Evolutionary conservation across 1,140 invertebrate species (phyloP).

Genomic region (Dendroctonus ponderosae): DNA sequence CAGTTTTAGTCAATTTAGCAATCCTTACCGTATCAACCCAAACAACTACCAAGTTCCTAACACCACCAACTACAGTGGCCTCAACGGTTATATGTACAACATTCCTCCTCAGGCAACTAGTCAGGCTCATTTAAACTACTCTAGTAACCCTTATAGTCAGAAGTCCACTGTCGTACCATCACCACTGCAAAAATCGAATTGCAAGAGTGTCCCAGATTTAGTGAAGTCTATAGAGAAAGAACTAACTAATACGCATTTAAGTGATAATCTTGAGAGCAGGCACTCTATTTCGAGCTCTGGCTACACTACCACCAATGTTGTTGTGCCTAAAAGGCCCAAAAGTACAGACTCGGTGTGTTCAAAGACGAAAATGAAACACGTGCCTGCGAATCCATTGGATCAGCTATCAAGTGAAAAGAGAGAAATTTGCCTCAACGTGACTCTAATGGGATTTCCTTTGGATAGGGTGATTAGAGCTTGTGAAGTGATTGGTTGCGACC

Average conservation of each 20-base stretch:
- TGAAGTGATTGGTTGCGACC: conserved; percentile 70
- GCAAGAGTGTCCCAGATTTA: conserved; percentile 70
- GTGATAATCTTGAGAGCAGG: conserved; percentile 37
- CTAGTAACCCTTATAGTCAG: neutral
- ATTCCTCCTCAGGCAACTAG: conserved; percentile 3
- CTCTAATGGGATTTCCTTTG: conserved; percentile 81
- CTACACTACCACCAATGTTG: conserved; percentile 23
- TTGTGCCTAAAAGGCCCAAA: conserved; percentile 30
- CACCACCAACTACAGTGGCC: neutral
- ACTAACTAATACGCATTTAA: conserved; percentile 56
- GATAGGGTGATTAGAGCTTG: conserved; percentile 75
- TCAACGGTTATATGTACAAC: conserved; percentile 17
- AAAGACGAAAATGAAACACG: conserved; percentile 32
- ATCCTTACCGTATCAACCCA: neutral
- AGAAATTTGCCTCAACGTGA: conserved; percentile 67
- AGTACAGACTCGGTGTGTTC: conserved; percentile 37
- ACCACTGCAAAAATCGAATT: conserved; percentile 37
- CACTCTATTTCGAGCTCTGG: conserved; percentile 9
- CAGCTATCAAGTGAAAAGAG: conserved; percentile 61
- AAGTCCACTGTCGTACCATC: neutral
- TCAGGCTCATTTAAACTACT: conserved; percentile 8
- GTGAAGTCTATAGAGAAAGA: conserved; percentile 69
- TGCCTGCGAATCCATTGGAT: conserved; percentile 53
- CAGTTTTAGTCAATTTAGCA: conserved; percentile 9
- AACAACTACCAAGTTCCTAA: conserved; percentile 15